Base-by-base conservation (phyloP, 2,888 invertebrate species). In the Sarcophaga subvicina region DNA sequence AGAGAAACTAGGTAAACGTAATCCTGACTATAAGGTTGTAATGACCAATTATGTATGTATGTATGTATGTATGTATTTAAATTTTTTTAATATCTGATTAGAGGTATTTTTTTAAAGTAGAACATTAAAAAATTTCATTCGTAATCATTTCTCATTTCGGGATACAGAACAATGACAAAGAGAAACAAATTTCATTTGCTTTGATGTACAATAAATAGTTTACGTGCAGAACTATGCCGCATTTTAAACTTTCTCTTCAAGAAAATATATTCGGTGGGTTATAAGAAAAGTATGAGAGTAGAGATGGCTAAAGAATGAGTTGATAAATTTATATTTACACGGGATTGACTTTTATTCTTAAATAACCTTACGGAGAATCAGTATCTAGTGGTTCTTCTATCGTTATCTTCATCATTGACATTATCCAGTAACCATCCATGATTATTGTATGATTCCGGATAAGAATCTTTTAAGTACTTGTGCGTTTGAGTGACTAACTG, bases 331-430 rank as follows among this genome's bases (percentile, higher is more conserved):
- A 72, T 86, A 79, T 76, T 86, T 79, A 75, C 64, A 76, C 76
- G 72, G 82, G 76, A 86, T 86, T 83, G 83, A 83, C 77, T 83
- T 86, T 83, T 83, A 86, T 86, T 86, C 72, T 83, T 72, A 83
- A 78, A 67, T 25, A 67, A 83, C 62, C 63, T 82, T 60, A 72
- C 72, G 37, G 54, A 69, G 71, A 81, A 63, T 63, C 59, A 73
- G 73, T 85, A 78, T 85, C 45, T 49, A 54, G 12, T 45, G 47
- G 47, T 12, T 70, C 63, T 79, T 70, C 63, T 79, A 79, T 79
- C 79, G 79, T 71, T 62, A 79, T 79, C 70, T 62, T 22, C 25
- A 78, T 62, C 66, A 73, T 78, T 62, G 63, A 66, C 66, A 78
- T 47, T 66, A 59, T 62, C 62, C 54, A 54, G 4, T 54, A 54